These are phyloP conservation scores for Cettia cetti DNA, from an alignment of 2,113 vertebrate species.

Conservation along the genomic window DNA sequence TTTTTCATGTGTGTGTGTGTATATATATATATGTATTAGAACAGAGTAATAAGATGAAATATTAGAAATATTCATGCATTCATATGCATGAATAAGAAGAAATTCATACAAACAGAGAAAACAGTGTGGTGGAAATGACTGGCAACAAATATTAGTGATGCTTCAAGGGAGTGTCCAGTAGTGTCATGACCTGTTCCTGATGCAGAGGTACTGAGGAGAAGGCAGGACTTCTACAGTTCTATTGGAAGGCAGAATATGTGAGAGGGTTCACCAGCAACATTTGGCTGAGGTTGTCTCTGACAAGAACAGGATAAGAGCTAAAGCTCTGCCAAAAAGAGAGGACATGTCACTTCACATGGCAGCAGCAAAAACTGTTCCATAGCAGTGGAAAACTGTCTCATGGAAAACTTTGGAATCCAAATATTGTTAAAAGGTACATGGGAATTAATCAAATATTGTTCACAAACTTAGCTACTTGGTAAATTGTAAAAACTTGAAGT, in stretches of 20 bases:
- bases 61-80: background rate
- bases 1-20: fast-evolving
- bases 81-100: background rate
- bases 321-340: background rate
- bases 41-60: background rate
- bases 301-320: background rate
- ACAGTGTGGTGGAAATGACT: background rate
- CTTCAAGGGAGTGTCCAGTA: background rate
- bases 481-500: background rate
- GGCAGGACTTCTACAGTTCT: background rate
- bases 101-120: background rate
- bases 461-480: background rate
- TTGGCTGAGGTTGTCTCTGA: background rate
- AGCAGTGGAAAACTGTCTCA: background rate
- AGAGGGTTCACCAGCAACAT: background rate
- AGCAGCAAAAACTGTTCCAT: too few species aligned
- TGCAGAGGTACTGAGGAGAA: background rate
- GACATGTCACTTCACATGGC: background rate
- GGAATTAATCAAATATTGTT: background rate
- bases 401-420: background rate
- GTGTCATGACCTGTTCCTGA: background rate
- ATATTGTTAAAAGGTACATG: background rate
- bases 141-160: background rate
- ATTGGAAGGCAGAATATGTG: background rate
- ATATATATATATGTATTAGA: background rate